Percentiles rank a stretch among this genome's conserved stretches.
Evolutionary conservation across 1,140 invertebrate genomes (phyloP).

Genomic region (Ditylenchus dipsaci): DNA sequence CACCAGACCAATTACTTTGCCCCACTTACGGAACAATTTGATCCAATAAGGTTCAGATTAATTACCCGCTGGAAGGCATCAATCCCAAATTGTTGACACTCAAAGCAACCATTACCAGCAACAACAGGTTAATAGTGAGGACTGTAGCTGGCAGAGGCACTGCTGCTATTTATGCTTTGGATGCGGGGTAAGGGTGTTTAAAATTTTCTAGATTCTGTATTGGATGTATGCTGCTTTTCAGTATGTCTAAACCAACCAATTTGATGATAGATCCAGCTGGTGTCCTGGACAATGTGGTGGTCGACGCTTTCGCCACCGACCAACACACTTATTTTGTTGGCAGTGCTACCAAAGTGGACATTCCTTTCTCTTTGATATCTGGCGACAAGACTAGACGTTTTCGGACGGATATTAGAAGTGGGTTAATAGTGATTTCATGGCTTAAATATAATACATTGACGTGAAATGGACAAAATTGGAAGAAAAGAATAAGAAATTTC

Average conservation of each 20-base stretch:
- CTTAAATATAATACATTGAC: too few relatives aligned
- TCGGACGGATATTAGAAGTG: neutral
- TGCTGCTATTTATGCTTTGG: neutral
- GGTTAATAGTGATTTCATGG: too few relatives aligned
- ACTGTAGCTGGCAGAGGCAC: neutral
- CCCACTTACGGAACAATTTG: too few relatives aligned
- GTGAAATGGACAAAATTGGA: too few relatives aligned
- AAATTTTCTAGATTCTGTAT: neutral
- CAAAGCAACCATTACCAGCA: neutral
- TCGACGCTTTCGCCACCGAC: neutral
- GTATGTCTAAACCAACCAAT: neutral
- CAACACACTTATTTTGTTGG: slow-evolving; percentile 3
- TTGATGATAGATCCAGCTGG: neutral
- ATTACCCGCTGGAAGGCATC: neutral
- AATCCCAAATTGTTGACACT: neutral
- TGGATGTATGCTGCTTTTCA: neutral
- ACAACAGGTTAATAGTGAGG: neutral
- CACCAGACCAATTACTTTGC: too few relatives aligned
- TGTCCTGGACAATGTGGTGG: neutral
- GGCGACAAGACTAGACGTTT: neutral
- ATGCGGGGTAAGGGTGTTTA: neutral
- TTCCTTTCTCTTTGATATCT: neutral
- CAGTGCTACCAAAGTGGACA: slow-evolving; percentile 5
- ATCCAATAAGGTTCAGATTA: too few relatives aligned
- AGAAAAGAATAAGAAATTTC: too few relatives aligned